Conservation (phyloP, 2,797 vertebrate genomes). For the Anas bernieri region DNA sequence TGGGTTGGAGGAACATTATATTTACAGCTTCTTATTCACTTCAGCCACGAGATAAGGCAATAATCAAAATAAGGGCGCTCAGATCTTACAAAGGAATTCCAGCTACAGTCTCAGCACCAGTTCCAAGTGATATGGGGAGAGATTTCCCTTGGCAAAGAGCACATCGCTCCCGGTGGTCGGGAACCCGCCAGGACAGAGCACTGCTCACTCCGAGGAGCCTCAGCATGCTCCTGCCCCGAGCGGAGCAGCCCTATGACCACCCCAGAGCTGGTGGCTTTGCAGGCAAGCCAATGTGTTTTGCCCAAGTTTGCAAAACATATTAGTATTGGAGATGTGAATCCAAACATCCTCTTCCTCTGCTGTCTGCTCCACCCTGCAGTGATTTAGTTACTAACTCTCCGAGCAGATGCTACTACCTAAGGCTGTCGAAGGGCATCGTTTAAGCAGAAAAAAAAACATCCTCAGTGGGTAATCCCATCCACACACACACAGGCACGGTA, state of each 20-base stretch:
- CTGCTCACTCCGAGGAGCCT: not conserved
- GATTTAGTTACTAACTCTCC: not conserved
- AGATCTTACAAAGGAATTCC: not conserved
- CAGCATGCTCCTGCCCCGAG: not conserved
- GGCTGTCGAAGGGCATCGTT: not conserved
- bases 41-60: not conserved
- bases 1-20: not conserved
- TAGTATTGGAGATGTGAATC: not conserved
- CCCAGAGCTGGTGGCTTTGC: not conserved
- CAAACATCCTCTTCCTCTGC: not conserved
- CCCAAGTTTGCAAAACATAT: not conserved
- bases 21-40: not conserved
- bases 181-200: not conserved
- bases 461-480: not conserved
- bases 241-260: not conserved
- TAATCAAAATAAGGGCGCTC: not conserved
- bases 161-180: rapidly evolving
- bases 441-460: not conserved
- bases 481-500: rapidly evolving
- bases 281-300: not conserved
- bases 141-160: not conserved
- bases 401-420: not conserved
- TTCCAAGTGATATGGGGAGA: not conserved
- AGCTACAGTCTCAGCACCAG: not conserved
- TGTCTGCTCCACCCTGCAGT: not conserved